These are phyloP conservation scores for Hemitrygon akajei DNA, from an alignment of 2,797 vertebrate species.

Conservation along the genomic window DNA sequence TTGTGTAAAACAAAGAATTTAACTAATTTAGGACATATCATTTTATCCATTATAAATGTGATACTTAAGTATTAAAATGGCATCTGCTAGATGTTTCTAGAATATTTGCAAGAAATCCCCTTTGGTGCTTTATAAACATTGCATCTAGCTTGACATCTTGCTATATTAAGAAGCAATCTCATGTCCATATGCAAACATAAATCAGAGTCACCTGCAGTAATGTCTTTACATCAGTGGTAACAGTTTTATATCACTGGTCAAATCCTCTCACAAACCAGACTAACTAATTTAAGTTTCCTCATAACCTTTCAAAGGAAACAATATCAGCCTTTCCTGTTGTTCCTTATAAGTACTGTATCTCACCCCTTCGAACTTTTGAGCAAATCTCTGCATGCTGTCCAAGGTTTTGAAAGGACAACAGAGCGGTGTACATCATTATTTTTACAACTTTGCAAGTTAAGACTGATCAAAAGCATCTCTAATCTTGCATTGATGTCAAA, in stretches of 20 bases:
- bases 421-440: background rate
- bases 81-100: background rate
- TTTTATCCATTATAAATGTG: background rate
- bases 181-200: background rate
- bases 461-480: background rate
- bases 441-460: background rate
- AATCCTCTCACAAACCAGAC: background rate
- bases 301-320: background rate
- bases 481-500: background rate
- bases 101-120: background rate
- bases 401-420: background rate
- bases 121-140: background rate
- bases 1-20: background rate
- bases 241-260: background rate
- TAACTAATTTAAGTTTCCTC: background rate
- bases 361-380: background rate
- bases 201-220: background rate
- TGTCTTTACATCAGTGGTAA: background rate
- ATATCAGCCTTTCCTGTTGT: background rate
- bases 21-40: background rate
- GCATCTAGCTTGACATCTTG: background rate
- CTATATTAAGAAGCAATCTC: background rate
- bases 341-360: background rate
- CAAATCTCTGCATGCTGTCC: background rate
- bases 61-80: background rate